phyloP scores from a whole-genome alignment of 2,888 invertebrate genomes.

The Sesia apiformis region DNA sequence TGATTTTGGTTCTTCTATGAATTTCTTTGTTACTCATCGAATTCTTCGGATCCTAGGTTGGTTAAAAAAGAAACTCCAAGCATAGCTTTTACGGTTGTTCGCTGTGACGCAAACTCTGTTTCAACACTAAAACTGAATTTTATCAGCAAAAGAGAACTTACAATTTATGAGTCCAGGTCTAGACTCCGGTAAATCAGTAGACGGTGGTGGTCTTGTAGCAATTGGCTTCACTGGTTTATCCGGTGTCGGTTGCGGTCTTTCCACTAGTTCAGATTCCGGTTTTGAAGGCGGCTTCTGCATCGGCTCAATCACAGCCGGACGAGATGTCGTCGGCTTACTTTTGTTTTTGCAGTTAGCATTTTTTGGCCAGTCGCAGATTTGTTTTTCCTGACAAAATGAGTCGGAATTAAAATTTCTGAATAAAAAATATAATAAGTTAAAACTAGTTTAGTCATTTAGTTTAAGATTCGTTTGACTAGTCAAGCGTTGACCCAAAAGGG shows the following conservation, averaged over 20 bases:
- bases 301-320: slow-evolving; percentile 13
- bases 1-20: too few relatives aligned
- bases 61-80: too few relatives aligned
- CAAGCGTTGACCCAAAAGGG: neutral
- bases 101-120: too few relatives aligned
- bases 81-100: too few relatives aligned
- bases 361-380: slow-evolving; percentile 83
- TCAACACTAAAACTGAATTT: too few relatives aligned
- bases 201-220: slow-evolving; percentile 41
- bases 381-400: slow-evolving; percentile 57
- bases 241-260: slow-evolving; percentile 38
- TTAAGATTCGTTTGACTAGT: neutral
- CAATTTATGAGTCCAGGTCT: slow-evolving; percentile 48
- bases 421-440: too few relatives aligned
- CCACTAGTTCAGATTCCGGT: slow-evolving; percentile 19
- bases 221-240: slow-evolving; percentile 25
- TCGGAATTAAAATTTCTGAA: neutral
- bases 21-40: too few relatives aligned
- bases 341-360: slow-evolving; percentile 74
- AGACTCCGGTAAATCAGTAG: slow-evolving; percentile 25
- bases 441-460: neutral
- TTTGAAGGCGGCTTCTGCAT: slow-evolving; percentile 4
- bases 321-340: slow-evolving; percentile 25
- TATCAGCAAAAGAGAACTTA: slow-evolving; percentile 17
- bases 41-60: too few relatives aligned